These are phyloP conservation scores for Acholoe squamosa DNA, from an alignment of 2,888 invertebrate species.

Conservation along the genomic window DNA sequence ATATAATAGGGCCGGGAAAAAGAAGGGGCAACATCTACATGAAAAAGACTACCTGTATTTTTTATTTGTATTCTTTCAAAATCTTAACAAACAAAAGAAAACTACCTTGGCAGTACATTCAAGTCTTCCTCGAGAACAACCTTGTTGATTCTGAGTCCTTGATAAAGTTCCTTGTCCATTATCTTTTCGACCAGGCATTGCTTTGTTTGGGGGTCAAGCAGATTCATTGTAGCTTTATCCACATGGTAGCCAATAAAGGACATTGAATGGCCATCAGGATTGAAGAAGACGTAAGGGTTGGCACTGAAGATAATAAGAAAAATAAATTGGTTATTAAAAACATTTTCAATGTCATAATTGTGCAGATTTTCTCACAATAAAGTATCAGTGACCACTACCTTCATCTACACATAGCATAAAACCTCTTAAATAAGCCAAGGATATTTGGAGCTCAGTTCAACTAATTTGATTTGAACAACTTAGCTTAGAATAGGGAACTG, in stretches of 20 bases:
- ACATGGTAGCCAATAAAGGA: constrained; percentile 17
- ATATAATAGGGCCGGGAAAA: not conserved
- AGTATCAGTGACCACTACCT: too few species aligned
- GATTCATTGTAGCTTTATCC: too few species aligned
- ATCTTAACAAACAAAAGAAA: too few species aligned
- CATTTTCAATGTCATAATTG: too few species aligned
- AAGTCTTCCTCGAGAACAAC: not conserved
- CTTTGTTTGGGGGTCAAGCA: constrained; percentile 18
- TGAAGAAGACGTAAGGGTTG: constrained; percentile 40
- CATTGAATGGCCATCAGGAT: not conserved
- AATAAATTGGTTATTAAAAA: too few species aligned
- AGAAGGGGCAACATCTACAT: not conserved
- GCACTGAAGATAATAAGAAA: constrained; percentile 3
- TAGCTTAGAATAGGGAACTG: too few species aligned
- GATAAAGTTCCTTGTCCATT: not conserved
- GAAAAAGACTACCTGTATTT: not conserved
- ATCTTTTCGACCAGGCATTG: not conserved
- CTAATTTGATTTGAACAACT: too few species aligned
- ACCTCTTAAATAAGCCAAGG: too few species aligned
- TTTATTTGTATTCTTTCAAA: too few species aligned
- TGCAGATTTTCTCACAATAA: too few species aligned
- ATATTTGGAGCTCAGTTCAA: too few species aligned
- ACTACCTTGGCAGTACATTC: not conserved
- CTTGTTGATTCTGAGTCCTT: not conserved
- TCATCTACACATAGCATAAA: too few species aligned